phyloP scores from a whole-genome alignment of 2,797 vertebrate genomes.

The Thalassophryne amazonica region DNA sequence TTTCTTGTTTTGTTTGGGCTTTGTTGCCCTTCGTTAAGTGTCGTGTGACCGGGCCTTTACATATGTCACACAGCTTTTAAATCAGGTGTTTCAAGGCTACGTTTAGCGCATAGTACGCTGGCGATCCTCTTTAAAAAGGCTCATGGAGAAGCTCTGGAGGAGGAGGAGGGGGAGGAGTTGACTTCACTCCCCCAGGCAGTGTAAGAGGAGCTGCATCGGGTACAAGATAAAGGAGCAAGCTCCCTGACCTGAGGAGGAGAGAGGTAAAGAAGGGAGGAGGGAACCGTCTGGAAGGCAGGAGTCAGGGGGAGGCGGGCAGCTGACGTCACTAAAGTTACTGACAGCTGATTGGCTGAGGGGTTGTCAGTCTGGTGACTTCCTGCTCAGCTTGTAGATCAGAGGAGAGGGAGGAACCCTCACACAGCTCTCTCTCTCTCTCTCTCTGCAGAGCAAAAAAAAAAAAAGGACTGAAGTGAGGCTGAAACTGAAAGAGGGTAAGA shows the following conservation, averaged over 20 bases:
- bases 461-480: conserved; percentile 64
- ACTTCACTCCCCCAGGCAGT: conserved; percentile 28
- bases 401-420: conserved; percentile 65
- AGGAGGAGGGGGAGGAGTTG: conserved; percentile 15
- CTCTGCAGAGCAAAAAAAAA: no score
- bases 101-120: no score
- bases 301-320: conserved; percentile 26
- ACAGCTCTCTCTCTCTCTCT: conserved; percentile 33
- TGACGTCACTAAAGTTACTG: conserved; percentile 6
- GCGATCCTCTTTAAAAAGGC: no score
- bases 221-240: conserved; percentile 28
- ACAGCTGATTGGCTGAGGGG: conserved; percentile 67
- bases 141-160: no score
- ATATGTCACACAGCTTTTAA: no score
- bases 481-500: conserved; percentile 80
- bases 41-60: no score
- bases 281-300: conserved; percentile 29
- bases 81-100: no score
- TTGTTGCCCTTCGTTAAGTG: no score
- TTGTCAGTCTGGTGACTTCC: conserved; percentile 82
- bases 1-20: no score
- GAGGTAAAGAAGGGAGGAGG: conserved; percentile 44
- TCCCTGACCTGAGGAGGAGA: conserved; percentile 30
- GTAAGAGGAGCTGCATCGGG: conserved; percentile 45
- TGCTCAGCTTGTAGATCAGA: conserved; percentile 65